phyloP scores from a whole-genome alignment of 2,113 vertebrate genomes.

The Chaetodon auriga region DNA sequence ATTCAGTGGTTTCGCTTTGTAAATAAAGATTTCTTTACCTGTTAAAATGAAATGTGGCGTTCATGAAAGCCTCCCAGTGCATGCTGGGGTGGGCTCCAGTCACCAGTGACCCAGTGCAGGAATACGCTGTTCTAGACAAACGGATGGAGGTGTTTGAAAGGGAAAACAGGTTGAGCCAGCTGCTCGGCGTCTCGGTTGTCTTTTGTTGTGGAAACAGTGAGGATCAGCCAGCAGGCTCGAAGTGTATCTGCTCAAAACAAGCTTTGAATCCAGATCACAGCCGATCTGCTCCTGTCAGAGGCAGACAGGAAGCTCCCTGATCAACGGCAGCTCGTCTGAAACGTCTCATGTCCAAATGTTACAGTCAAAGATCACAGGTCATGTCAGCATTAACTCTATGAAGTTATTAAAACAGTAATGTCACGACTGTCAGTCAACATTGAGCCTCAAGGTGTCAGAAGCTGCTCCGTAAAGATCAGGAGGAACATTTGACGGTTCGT shows the following conservation, averaged over 20 bases:
- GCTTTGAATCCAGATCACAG: slow-evolving; percentile 4
- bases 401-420: not conserved
- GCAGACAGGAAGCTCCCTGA: not conserved
- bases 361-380: too few species aligned
- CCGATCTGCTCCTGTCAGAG: slow-evolving; percentile 13
- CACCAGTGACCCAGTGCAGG: too few species aligned
- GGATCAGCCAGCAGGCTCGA: not conserved
- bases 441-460: not conserved
- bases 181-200: not conserved
- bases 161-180: slow-evolving; percentile 22
- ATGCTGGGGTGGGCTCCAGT: not conserved
- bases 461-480: too few species aligned
- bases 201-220: slow-evolving; percentile 70
- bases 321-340: too few species aligned
- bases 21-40: slow-evolving; percentile 24
- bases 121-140: not conserved
- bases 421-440: not conserved
- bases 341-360: not conserved
- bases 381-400: not conserved
- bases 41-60: not conserved
- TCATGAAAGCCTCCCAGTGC: not conserved
- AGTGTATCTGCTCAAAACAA: slow-evolving; percentile 66
- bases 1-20: not conserved
- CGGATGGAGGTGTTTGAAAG: slow-evolving; percentile 12
- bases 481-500: too few species aligned